phyloP scores from a whole-genome alignment of 2,113 vertebrate genomes.

The Tricholaema leucomelas region DNA sequence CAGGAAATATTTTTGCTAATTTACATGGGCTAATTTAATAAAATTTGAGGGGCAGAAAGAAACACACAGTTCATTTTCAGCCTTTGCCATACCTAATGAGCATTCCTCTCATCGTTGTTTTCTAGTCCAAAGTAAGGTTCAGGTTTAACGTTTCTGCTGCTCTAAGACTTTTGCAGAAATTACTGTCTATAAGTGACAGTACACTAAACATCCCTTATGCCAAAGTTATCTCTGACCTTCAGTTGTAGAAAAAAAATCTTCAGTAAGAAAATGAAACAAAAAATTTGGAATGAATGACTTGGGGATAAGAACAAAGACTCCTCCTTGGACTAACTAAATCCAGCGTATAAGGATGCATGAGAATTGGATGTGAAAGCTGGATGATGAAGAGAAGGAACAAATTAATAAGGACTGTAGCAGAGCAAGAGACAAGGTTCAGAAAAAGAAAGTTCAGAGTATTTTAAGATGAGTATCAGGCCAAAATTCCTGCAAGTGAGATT shows the following conservation, averaged over 20 bases:
- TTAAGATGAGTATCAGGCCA: constrained; percentile 49
- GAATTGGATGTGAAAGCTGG: not conserved
- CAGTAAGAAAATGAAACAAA: not conserved
- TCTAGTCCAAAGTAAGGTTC: not conserved
- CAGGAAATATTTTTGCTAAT: constrained; percentile 1
- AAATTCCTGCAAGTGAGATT: constrained; percentile 59
- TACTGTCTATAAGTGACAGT: not conserved
- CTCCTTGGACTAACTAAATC: not conserved
- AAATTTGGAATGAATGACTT: not conserved
- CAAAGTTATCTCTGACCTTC: not conserved
- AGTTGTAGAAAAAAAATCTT: not conserved
- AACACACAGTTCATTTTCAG: not conserved
- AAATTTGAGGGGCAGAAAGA: not conserved
- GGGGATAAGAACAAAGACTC: not conserved
- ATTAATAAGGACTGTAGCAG: not conserved
- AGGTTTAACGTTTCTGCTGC: not conserved
- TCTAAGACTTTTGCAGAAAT: not conserved
- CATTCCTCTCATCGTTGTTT: not conserved
- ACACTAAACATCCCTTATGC: not conserved
- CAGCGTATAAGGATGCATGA: not conserved
- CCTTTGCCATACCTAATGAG: not conserved
- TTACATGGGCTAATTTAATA: constrained; percentile 25
- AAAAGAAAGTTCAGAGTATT: constrained; percentile 3
- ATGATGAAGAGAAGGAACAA: not conserved
- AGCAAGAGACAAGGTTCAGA: not conserved